phyloP scores from a whole-genome alignment of 1,140 invertebrate genomes.

The Dendroctonus ponderosae region DNA sequence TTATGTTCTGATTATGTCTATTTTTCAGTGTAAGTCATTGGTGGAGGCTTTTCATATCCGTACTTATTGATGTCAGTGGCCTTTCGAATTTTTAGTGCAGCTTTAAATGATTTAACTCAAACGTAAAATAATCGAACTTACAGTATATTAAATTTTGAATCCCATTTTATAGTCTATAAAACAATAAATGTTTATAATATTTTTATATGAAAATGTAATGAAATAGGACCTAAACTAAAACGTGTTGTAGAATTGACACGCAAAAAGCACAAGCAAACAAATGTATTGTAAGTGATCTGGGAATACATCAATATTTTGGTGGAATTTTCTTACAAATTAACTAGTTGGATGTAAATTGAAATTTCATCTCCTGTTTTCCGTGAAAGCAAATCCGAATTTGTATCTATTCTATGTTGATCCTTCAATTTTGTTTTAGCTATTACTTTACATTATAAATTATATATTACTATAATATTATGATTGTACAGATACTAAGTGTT shows the following conservation, averaged over 20 bases:
- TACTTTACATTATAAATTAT: not conserved
- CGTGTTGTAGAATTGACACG: too few species aligned
- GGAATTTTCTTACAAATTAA: slow-evolving; percentile 8
- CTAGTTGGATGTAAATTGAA: not conserved
- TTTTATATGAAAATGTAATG: slow-evolving; percentile 17
- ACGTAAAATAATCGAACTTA: too few species aligned
- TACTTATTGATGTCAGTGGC: slow-evolving; percentile 45
- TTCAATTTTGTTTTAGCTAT: slow-evolving; percentile 20
- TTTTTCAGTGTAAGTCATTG: slow-evolving; percentile 50
- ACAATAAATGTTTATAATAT: slow-evolving; percentile 12
- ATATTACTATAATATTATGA: slow-evolving; percentile 9
- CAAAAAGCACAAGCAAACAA: too few species aligned
- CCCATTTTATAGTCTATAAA: slow-evolving; percentile 1
- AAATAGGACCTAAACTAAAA: slow-evolving; percentile 27
- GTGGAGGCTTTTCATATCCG: slow-evolving; percentile 48
- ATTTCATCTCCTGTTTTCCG: slow-evolving; percentile 27
- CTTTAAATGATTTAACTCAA: slow-evolving; percentile 12
- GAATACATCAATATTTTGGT: not conserved
- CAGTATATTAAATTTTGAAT: too few species aligned
- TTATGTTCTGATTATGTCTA: slow-evolving; percentile 35
- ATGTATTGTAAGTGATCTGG: too few species aligned
- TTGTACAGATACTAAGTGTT: slow-evolving; percentile 30
- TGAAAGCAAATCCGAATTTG: slow-evolving; percentile 26
- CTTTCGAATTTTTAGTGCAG: slow-evolving; percentile 36
- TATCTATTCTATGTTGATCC: slow-evolving; percentile 9